Base-by-base conservation (phyloP, 2,113 vertebrate species). In the Zosterops japonicus region DNA sequence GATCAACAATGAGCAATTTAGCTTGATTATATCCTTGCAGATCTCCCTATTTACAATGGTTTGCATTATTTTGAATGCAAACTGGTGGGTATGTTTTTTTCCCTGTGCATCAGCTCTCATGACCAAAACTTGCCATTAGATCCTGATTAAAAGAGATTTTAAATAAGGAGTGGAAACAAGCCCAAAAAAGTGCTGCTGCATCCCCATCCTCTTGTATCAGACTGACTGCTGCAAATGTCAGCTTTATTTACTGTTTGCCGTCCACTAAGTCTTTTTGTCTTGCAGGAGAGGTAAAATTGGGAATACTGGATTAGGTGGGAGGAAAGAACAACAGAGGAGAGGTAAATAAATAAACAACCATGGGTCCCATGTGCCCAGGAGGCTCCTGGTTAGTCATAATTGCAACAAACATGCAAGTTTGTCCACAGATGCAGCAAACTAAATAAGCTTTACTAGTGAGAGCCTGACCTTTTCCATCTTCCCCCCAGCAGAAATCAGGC, bases 401-500 rank as follows among this genome's bases (percentile, higher is more conserved):
- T 46, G 77, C 35, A 89, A 88, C 79, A 74, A 5, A 5, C 33
- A 44, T 55, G 76, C 47, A 90, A 80, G 55, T 68, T 74, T 64
- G 69, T 55, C 61, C 94, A 82, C 27, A 67, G 72, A 90, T 8
- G 11, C 27, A 39, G 86, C 86, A 83, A 90, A 53, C 23, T 75
- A 92, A 93, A 77, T 86, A 14, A 95, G 77, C 89, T 84, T 89
- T 49, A 29, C 52, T 19, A 52, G 87, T 21, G 17, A 96, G 83
- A 97, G 77, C 35, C 69, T 95, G 95, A 95, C 91, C 91, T 97
- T 96, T 96, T 94, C 93, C 46, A 68, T 93, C 93, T 71, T 59
- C 64, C 89, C 95, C 77, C 56, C 80, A 71, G 94, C 89, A 93
- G 68, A 94, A 95, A 95, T n/a, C 76, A 59, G 67, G 71, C 76